A percentile compares a stretch with the other conserved stretches of the same genome.
These are phyloP conservation scores for Ferrisia virgata DNA, from an alignment of 2,888 invertebrate species.

Conservation along the genomic window DNA sequence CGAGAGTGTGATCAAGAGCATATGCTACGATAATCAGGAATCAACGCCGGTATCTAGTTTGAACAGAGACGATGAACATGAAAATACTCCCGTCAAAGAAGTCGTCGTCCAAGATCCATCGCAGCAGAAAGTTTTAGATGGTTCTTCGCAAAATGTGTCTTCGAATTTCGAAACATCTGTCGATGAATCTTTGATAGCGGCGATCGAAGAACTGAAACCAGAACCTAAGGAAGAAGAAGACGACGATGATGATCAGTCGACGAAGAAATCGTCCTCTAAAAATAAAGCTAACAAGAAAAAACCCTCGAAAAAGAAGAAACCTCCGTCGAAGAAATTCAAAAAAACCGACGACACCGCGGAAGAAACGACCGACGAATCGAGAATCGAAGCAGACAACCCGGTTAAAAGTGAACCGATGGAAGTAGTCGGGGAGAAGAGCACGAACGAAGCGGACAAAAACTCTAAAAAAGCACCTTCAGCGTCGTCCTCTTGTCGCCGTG, in stretches of 20 bases:
- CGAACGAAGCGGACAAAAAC: neutral
- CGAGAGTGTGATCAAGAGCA: constrained; percentile 19
- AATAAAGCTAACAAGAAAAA: neutral
- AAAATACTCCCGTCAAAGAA: neutral
- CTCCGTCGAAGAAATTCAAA: neutral
- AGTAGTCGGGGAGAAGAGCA: neutral
- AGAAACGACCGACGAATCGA: neutral
- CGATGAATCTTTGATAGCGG: neutral
- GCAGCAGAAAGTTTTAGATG: too few species aligned
- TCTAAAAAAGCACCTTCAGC: neutral
- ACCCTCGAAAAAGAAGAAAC: neutral
- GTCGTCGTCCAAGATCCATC: too few species aligned
- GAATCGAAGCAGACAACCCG: neutral
- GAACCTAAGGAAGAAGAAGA: neutral
- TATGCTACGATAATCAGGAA: neutral
- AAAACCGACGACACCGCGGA: neutral
- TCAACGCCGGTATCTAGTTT: neutral
- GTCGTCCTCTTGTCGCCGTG: neutral
- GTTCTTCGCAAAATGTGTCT: neutral
- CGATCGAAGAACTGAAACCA: neutral
- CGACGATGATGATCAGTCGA: neutral
- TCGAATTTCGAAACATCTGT: too few species aligned
- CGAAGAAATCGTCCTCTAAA: neutral
- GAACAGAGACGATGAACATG: neutral
- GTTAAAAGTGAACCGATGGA: neutral